Evolutionary conservation across 2,113 vertebrate genomes (phyloP).

Genomic region (Prionailurus viverrinus): DNA sequence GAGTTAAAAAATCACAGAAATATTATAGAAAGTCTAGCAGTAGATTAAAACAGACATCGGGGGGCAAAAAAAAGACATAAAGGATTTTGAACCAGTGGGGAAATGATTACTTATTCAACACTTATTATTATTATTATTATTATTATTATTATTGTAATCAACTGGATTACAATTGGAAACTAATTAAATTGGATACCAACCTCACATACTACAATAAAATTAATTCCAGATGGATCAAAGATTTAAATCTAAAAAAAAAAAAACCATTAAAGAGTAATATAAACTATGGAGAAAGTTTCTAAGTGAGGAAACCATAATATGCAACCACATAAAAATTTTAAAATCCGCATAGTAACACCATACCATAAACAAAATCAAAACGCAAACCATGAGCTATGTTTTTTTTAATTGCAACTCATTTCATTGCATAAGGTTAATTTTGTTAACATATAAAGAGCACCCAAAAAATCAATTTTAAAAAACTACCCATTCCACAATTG

Average conservation of each 20-base stretch:
- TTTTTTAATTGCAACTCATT: not conserved
- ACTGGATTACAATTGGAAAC: conserved; percentile 11
- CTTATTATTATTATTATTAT: not conserved
- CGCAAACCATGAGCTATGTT: not conserved
- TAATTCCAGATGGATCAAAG: conserved; percentile 30
- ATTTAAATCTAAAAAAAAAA: conserved; percentile 2
- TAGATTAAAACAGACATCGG: not conserved
- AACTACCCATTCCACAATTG: not conserved
- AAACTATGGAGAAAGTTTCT: not conserved
- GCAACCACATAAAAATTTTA: not conserved
- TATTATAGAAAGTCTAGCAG: conserved; percentile 13
- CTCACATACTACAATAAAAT: not conserved
- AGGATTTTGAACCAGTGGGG: not conserved
- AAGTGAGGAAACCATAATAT: not conserved
- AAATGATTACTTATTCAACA: conserved; percentile 33
- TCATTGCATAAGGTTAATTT: not conserved
- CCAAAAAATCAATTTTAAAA: not conserved
- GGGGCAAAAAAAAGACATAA: not conserved
- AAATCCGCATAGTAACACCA: not conserved
- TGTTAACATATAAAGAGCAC: not conserved
- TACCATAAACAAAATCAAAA: not conserved
- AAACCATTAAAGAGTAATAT: not conserved
- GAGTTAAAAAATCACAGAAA: conserved; percentile 13
- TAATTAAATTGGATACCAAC: conserved; percentile 33
- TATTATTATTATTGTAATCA: not conserved